Evolutionary conservation across 2,888 invertebrate genomes (phyloP).

Genomic region (Icerya purchasi): DNA sequence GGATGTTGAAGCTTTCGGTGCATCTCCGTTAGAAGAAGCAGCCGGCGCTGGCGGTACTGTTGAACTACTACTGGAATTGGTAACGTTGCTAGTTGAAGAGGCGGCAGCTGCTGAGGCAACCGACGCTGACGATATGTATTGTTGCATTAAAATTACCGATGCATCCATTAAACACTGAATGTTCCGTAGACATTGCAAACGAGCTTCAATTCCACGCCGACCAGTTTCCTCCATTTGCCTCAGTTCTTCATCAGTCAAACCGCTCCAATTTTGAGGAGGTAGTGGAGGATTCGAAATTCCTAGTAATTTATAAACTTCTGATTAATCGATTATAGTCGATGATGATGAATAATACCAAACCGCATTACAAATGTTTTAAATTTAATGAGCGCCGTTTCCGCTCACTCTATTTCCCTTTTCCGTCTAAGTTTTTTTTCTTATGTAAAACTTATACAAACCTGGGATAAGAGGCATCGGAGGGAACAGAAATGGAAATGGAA

Average conservation of each 20-base stretch:
- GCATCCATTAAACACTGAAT: conserved; percentile 81
- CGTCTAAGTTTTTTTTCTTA: too few species aligned
- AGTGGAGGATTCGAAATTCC: conserved; percentile 46
- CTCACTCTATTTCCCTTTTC: too few species aligned
- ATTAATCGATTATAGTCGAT: not conserved
- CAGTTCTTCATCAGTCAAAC: conserved; percentile 62
- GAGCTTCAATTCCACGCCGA: conserved; percentile 67
- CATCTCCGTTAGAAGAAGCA: too few species aligned
- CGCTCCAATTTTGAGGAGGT: conserved; percentile 50
- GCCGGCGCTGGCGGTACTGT: conserved; percentile 2
- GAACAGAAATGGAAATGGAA: conserved; percentile 12
- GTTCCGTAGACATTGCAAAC: conserved; percentile 64
- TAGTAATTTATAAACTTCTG: conserved; percentile 15
- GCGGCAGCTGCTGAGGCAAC: too few species aligned
- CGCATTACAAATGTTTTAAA: not conserved
- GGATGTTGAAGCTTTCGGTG: not conserved
- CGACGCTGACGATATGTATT: conserved; percentile 51
- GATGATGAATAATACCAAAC: not conserved
- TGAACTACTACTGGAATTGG: conserved; percentile 1
- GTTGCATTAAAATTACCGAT: conserved; percentile 80
- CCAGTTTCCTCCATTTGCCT: conserved; percentile 72
- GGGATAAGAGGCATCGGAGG: conserved; percentile 12
- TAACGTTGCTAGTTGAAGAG: conserved; percentile 3
- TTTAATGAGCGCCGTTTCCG: too few species aligned
- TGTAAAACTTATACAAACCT: conserved; percentile 2